Base-by-base conservation (phyloP, 2,113 vertebrate species). In the Dicerorhinus sumatrensis region DNA sequence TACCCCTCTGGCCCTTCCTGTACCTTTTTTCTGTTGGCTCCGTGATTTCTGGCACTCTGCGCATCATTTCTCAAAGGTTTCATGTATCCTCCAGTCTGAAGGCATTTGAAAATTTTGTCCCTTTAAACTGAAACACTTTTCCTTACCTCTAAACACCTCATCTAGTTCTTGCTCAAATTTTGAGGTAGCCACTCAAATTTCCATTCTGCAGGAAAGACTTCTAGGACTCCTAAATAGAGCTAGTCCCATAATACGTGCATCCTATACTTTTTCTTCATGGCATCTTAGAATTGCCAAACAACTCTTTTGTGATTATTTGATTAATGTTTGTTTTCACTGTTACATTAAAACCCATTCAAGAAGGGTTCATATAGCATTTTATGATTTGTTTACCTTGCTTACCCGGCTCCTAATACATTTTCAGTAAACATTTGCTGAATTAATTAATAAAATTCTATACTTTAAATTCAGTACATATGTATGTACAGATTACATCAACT, bases 161-260 rank as follows among this genome's bases (percentile, higher is more conserved):
- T 16, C 29, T 13, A 63, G 18, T 31, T 75, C 14, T 42, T 60
- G 11, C 18, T 72, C 36, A 36, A 36, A n/a, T 9, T 60, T 70
- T 29, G 75, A n/a, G 69, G 18, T 63, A 84, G 42, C 33, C 51
- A 13, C 16, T 83, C 33, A 67, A 65, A 65, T 11, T 54, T 73
- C 23, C 1, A 39, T 63, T 76, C 51, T 70, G 6, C 46, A 39
- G 6, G 16, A 36, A 79, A 39, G 2, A 0, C 11, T 80, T 33
- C n/a, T 39, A 42, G n/a, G 17, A 13, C 56, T 36, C 17, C 9
- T 48, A 42, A n/a, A 4, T 12, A 39, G 51, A 51, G 16, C 25
- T 36, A 39, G 7, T 23, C 0, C 3, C 10, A 2, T 39, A 33
- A 70, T 72, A 48, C 1, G 3, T 8, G 1, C 33, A 75, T 46